These are phyloP conservation scores for Apis laboriosa DNA, from an alignment of 1,140 invertebrate genomes.

Conservation along the genomic window DNA sequence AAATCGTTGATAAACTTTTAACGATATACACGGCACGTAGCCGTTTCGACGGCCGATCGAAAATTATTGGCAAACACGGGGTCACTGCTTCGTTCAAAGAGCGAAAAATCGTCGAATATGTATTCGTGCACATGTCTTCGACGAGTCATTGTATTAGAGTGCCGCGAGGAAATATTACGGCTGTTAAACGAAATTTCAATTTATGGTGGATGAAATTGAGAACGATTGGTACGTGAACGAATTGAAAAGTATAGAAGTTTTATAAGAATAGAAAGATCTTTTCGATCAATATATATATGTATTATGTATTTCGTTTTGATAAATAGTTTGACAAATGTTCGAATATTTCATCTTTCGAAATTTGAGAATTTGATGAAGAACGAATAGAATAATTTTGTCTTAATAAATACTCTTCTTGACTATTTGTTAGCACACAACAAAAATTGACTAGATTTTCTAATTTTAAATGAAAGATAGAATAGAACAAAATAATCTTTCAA, in stretches of 20 bases:
- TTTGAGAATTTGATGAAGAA: no score
- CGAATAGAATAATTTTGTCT: no score
- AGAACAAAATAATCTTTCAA: no score
- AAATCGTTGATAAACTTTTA: conserved; percentile 57
- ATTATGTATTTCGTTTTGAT: no score
- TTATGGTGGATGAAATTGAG: background rate
- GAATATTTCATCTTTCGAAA: no score
- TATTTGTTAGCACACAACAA: no score
- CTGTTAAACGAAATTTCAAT: background rate
- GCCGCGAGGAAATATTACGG: background rate
- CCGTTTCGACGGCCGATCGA: conserved; percentile 8
- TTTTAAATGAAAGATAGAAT: no score
- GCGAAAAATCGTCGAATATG: conserved; percentile 1
- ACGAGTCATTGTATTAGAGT: background rate
- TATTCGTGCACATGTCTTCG: background rate
- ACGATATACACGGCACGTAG: conserved; percentile 20
- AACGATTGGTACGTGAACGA: background rate
- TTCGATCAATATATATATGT: no score
- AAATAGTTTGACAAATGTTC: no score
- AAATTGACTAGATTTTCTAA: no score
- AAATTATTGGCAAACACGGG: conserved; percentile 49
- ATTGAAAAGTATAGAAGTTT: background rate
- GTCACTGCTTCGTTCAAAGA: conserved; percentile 2
- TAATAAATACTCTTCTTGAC: no score
- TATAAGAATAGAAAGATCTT: no score